Evolutionary conservation across 2,888 invertebrate genomes (phyloP), one percentile per base, ranked within the genome.

Genomic region (Auanema freiburgensis): DNA sequence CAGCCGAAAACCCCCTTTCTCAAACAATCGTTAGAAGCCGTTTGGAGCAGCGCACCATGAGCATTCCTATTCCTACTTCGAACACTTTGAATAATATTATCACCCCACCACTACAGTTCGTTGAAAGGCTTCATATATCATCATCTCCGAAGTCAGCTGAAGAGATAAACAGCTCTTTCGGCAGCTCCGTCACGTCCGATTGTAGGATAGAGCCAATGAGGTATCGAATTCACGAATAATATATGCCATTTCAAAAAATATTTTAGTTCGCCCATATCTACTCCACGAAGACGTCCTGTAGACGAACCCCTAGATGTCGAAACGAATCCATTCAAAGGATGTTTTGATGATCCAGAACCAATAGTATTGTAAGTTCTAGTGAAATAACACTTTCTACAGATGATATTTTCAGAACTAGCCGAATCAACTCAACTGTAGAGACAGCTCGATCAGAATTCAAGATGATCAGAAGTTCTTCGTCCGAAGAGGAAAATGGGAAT

Each of bases 261-360:
- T 46, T 46, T 3, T 10, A 46, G 46, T 6, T 46, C 16, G 3
- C 16, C 16, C 21, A 10, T 16, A 5, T 46, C 46, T 5, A 46
- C 16, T 5, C 16, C 16, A 21, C 21, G 46, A 6, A 46, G 46
- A 21, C 16, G 46, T 18, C 46, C 21, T 21, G 46, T 18, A 16
- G 21, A 21, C 10, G 46, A 21, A 46, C 16, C 46, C 21, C 6
- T 46, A 18, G 46, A 46, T 46, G 46, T 46, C 16, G 46, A 46
- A 46, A 46, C 46, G 46, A 46, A 46, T 46, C 46, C 46, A 46
- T 46, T 46, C 21, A 16, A 21, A 46, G 16, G 21, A 21, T 46
- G 21, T 46, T 46, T 46, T 46, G 33, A 33, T 8, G 33, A 33
- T 33, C 33, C 33, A 5, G 33, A 33, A 33, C 33, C 33, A 33